Base-by-base conservation (phyloP, 2,113 vertebrate genomes). In the Oxygymnocypris stewartii region DNA sequence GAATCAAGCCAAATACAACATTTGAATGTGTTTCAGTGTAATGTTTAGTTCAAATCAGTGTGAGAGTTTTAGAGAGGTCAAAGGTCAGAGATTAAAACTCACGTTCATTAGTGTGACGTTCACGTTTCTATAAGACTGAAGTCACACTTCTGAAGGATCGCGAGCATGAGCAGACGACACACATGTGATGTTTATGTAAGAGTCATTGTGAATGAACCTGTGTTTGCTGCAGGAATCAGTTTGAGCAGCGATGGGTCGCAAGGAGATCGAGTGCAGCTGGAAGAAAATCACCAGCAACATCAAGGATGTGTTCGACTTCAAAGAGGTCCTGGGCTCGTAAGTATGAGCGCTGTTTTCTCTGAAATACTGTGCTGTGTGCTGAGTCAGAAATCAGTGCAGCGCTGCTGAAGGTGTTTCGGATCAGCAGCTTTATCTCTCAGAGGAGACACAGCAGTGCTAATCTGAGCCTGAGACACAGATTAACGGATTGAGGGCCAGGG, bases 241-340 rank as follows among this genome's bases (percentile, higher is more conserved):
- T 92, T 94, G 96, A 96, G 96, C 95, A 93, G 93, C 89, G 31
- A 97, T 97, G 96, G 96, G 96, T 82, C 93, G 92, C 85, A 96
- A 96, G 85, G 96, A 97, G 67, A 96, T 96, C 28, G 93, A 95
- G 84, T 93, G 94, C 88, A 95, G 94, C 89, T 98, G 97, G 97
- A 99, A 97, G 94, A 99, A 98, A 75, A 96, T 92, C 88, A 96
- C 94, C 1, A 96, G 86, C 91, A 97, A 98, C 91, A 99, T 99
- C 90, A 95, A 96, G 4, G 97, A 97, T 16, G 95, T 97, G 0
- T 98, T 98, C 89, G 94, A 97, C 81, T 98, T 99, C 93, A 96
- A 96, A 92, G 97, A 96, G 81, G 96, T 95, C 11, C 95, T 99
- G 90, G 97, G 97, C 54, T 96, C 96, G 97, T 99, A 92, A 98